phyloP scores from a whole-genome alignment of 2,888 invertebrate species.

The Leucania comma region DNA sequence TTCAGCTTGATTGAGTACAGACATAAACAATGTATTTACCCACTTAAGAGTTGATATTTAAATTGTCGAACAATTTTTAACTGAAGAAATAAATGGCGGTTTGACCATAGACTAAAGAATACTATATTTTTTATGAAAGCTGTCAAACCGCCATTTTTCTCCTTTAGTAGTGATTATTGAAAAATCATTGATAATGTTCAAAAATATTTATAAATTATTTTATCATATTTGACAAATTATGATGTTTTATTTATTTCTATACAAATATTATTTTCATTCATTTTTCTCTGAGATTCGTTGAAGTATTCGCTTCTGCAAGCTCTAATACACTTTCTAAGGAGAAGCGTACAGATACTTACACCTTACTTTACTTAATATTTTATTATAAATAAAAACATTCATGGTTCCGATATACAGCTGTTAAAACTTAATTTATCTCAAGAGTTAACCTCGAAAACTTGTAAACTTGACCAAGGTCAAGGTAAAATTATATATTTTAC shows the following conservation, averaged over 20 bases:
- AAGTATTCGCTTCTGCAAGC: slow-evolving; percentile 60
- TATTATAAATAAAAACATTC: slow-evolving; percentile 39
- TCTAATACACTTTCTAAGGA: slow-evolving; percentile 58
- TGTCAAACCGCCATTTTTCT: slow-evolving; percentile 3
- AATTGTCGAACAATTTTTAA: background rate
- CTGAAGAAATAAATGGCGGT: background rate
- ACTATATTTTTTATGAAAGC: background rate
- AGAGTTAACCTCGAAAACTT: background rate
- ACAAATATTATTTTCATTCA: slow-evolving; percentile 9
- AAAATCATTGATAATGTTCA: background rate
- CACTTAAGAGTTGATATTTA: background rate
- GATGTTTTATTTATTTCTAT: background rate
- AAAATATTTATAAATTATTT: background rate
- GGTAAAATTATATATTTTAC: background rate
- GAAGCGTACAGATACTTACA: slow-evolving; percentile 53
- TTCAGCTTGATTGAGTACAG: slow-evolving; percentile 63
- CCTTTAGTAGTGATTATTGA: background rate
- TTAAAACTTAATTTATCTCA: slow-evolving; percentile 18
- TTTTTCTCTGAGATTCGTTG: slow-evolving; percentile 59
- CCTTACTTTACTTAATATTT: slow-evolving; percentile 29
- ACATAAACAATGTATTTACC: slow-evolving; percentile 40
- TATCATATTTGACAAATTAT: slow-evolving; percentile 2
- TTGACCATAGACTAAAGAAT: background rate
- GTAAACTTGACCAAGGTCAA: slow-evolving; percentile 33
- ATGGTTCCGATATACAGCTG: slow-evolving; percentile 35